Base-by-base conservation (phyloP, 1,140 invertebrate species). In the Drosophila saltans region DNA sequence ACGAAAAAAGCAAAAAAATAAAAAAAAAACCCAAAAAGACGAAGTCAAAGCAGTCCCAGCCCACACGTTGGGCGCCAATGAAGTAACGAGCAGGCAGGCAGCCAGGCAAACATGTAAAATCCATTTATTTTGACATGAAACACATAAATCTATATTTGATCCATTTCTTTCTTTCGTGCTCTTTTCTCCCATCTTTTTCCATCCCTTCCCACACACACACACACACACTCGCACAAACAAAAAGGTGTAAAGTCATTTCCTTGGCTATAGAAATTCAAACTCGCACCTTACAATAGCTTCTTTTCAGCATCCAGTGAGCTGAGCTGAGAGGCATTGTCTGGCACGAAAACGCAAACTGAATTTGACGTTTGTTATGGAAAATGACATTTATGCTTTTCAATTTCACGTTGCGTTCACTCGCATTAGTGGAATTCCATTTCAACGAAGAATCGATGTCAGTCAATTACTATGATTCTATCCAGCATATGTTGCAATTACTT, bases 111-210 rank as follows among this genome's bases (percentile, higher is more conserved):
- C 83, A 88, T 88, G 84, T 89, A 89, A 88, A 88, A 89, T 89
- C 84, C 80, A 88, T 88, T 88, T 88, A 88, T 84, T 89, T 89
- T 83, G 84, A 84, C 77, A 84, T 78, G 80, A 74, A 80, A 74
- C 79, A 83, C 80, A 89, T 80, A 88, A 88, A 88, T 80, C 80
- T 89, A 89, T 89, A 89, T 80, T 84, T 89, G 83, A 89, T 83
- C 80, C 77, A 78, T 80, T 80, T 72, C 65, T 64, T 80, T 78
- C 68, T 69, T 57, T 40, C 33, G 30, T 40, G 36, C n/a, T n/a
- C 10, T 48, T 26, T 16, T 10, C 72, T 28, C 39, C 33, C 30
- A 24, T 26, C 45, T 39, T 26, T 52, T 11, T 16, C 45, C 36
- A 65, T 57, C 30, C 52, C 45, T 48, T 24, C 16, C 39, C 39